Base-by-base conservation (phyloP, 2,888 invertebrate genomes). In the Phrixothrix hirtus region DNA sequence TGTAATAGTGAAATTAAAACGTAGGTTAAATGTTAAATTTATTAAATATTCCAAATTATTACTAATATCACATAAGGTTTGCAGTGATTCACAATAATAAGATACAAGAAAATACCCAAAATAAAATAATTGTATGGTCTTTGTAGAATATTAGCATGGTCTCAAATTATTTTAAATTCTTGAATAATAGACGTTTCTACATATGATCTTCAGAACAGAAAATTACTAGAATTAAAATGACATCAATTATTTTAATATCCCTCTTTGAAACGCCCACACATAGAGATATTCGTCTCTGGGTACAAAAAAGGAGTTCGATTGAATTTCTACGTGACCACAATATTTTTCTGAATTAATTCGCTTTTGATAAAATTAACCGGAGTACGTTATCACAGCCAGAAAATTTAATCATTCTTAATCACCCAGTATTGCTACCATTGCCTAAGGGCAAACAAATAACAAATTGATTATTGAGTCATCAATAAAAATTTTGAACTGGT, bases 171-270 rank as follows among this genome's bases (percentile, higher is more conserved):
- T 47, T 53, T 50, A 58, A 58, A 59, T 59, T 58, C 57, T 55
- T 44, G 46, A 53, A 57, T 59, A 57, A 59, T 55, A 50, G 50
- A 36, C 25, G 36, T 48, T 50, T 55, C 55, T 41, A 49, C 55
- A 46, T 50, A 50, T 55, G 49, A 55, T 55, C 25, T 46, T 50
- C 41, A 43, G 57, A 59, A 62, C 59, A 57, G 47, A 58, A 57
- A 58, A 63, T 60, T 59, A 59, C 59, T 60, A 57, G 63, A 63
- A 63, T 63, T 63, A 63, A 63, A 63, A 60, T 63, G 63, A 63
- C 63, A 63, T 60, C 63, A 60, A 63, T 63, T 63, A 63, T 58
- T 60, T 60, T 63, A 63, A 60, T 60, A 56, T 56, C 49, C 42
- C 50, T 56, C 44, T 53, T 57, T 50, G 21, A 43, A 46, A 53